Base-by-base conservation (phyloP, 2,888 invertebrate genomes). In the Leptinotarsa tumamoca region DNA sequence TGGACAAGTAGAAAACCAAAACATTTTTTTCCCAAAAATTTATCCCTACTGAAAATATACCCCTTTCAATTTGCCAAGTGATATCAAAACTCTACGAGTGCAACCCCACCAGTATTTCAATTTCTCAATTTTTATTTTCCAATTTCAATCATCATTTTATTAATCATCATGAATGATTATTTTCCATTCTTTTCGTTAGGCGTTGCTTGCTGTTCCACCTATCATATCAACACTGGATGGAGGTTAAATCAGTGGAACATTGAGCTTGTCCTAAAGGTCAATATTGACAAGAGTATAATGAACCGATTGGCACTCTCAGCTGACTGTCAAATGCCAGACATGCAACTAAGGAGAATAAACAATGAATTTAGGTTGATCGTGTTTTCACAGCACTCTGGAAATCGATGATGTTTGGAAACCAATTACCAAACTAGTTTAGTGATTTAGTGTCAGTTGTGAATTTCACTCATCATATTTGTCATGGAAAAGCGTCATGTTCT, bases 201-300 rank as follows among this genome's bases (percentile, higher is more conserved):
- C 7, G n/a, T 54, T 18, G 18, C 1, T 18, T 3, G 18, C 18
- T 54, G 13, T 15, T 15, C 21, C 13, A 21, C 4, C 21, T 4
- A 58, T 15, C 4, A 21, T 4, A 15, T 14, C 58, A 58, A 4
- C 58, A 58, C 23, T 58, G 23, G 23, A 15, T 58, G 75, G 74
- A 72, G 75, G 68, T 75, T 58, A 14, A 23, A 58, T 69, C 73
- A 71, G 72, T 68, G 61, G 71, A 71, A 79, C 75, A 79, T 67
- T 67, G 72, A 70, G 72, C 71, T 71, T 68, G 75, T 49, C 79
- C 75, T 78, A 77, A 80, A 79, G 80, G 82, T 82, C 82, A 83
- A 83, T 83, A 83, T 83, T 83, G 82, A 83, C 82, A 77, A 78
- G 75, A 78, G 80, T 75, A 79, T 82, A 82, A 83, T 82, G 21